phyloP scores from a whole-genome alignment of 2,113 vertebrate species.

The Phasianus colchicus region DNA sequence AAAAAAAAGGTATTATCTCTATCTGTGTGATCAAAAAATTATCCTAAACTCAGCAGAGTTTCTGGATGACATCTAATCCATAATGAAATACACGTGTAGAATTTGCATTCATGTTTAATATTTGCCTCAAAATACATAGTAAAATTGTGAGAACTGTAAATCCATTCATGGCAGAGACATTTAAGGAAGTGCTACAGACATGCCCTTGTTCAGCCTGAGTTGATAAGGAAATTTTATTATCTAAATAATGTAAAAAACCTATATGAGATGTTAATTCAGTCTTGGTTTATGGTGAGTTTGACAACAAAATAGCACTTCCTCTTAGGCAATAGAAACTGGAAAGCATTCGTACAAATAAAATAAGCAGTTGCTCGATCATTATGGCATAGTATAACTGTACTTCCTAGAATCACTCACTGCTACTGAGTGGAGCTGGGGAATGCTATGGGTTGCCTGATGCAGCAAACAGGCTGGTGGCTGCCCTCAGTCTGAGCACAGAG shows the following conservation, averaged over 20 bases:
- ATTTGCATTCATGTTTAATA: background rate
- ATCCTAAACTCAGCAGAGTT: background rate
- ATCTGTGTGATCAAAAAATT: background rate
- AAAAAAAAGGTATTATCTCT: background rate
- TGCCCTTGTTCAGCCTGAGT: background rate
- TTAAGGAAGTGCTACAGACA: background rate
- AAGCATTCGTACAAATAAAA: background rate
- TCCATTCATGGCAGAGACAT: background rate
- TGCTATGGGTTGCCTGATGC: fast-evolving
- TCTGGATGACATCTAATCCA: background rate
- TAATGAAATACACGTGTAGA: background rate
- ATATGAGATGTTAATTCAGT: background rate
- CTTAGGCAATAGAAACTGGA: background rate
- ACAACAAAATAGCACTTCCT: background rate
- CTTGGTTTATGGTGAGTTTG: background rate
- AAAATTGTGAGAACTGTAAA: background rate
- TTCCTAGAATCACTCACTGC: background rate
- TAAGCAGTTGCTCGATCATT: background rate
- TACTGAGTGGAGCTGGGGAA: background rate
- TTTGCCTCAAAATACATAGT: background rate
- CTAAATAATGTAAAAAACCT: background rate
- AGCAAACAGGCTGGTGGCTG: fast-evolving
- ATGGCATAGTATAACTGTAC: background rate
- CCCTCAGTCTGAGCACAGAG: background rate
- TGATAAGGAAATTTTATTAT: background rate